A percentile compares a stretch with the other conserved stretches of the same genome.
These are phyloP conservation scores for Baryphthengus martii DNA, from an alignment of 2,113 vertebrate species.

Conservation along the genomic window DNA sequence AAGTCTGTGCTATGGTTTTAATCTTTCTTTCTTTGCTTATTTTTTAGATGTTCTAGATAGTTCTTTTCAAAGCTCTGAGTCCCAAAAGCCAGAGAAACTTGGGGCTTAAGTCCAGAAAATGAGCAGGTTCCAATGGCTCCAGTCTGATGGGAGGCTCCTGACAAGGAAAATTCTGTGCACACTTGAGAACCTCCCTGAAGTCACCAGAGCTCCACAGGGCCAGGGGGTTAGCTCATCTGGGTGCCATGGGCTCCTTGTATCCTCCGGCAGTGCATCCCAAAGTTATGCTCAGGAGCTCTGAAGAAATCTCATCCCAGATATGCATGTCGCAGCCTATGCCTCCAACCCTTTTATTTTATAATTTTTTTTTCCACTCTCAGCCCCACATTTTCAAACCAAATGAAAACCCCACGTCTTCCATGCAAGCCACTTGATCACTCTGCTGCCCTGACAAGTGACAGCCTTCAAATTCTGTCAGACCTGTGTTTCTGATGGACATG, in stretches of 20 bases:
- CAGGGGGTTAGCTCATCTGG: neutral
- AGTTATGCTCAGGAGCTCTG: neutral
- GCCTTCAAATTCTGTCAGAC: neutral
- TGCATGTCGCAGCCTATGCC: neutral
- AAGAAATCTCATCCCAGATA: neutral
- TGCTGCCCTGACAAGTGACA: neutral
- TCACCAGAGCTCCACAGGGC: neutral
- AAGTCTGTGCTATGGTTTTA: neutral
- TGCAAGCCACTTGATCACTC: neutral
- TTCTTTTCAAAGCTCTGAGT: neutral
- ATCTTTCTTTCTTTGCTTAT: neutral
- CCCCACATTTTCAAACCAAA: neutral
- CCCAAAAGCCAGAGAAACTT: neutral
- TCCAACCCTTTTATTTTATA: neutral
- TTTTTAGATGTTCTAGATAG: neutral
- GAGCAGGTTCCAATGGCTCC: neutral
- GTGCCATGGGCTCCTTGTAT: neutral
- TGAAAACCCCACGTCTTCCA: neutral
- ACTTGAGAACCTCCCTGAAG: neutral
- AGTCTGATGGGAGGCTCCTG: neutral
- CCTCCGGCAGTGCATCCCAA: neutral
- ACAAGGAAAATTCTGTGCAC: neutral
- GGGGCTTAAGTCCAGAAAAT: neutral
- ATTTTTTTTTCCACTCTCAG: neutral
- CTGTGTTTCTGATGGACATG: neutral